Evolutionary conservation across 2,888 invertebrate genomes (phyloP).

Genomic region (Aphodius sticticus): DNA sequence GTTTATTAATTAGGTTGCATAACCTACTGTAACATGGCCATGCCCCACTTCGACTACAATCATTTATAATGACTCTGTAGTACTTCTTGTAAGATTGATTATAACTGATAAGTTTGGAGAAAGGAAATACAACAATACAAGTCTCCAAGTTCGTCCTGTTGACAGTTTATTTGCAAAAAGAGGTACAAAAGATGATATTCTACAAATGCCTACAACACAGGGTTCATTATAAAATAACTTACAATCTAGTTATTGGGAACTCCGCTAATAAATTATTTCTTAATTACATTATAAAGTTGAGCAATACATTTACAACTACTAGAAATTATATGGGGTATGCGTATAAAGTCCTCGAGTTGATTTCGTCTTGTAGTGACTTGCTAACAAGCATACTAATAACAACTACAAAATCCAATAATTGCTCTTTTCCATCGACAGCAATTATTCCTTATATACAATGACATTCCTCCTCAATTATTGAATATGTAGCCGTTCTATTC

Average conservation of each 20-base stretch:
- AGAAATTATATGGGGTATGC: no score
- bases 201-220: no score
- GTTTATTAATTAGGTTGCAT: neutral
- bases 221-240: neutral
- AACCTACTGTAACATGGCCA: neutral
- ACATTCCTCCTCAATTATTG: neutral
- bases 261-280: neutral
- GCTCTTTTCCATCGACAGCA: neutral
- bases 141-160: neutral
- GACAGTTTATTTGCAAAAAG: neutral
- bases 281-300: neutral
- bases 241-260: neutral
- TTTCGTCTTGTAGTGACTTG: neutral
- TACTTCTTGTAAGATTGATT: no score
- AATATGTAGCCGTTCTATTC: neutral
- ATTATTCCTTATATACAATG: neutral
- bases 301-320: neutral
- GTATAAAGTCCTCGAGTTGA: no score
- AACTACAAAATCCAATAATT: neutral
- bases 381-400: neutral
- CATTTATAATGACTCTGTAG: no score
- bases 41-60: no score
- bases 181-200: neutral
- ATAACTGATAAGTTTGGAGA: no score
- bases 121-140: no score